Percentiles rank a stretch among this genome's conserved stretches.
phyloP scores from a whole-genome alignment of 2,797 vertebrate genomes.

The Pipistrellus kuhlii region DNA sequence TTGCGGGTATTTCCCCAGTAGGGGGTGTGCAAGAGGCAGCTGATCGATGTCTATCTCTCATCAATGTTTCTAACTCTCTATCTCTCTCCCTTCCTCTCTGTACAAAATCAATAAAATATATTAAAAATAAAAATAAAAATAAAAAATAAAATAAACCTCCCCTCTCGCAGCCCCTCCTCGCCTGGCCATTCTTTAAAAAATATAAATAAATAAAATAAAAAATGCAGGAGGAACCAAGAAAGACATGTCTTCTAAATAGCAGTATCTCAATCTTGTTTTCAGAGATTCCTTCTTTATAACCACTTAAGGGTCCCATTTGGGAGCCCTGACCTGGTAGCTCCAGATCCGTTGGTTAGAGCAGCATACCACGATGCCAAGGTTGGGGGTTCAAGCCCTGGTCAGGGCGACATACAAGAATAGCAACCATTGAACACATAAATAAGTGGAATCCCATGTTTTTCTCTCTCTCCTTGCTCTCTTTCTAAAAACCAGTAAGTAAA shows the following conservation, averaged over 20 bases:
- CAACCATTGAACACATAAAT: not conserved
- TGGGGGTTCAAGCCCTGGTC: not conserved
- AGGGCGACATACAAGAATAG: not conserved
- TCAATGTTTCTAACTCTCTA: no score
- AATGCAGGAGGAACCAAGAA: not conserved
- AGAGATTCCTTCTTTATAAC: not conserved
- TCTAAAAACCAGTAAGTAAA: not conserved
- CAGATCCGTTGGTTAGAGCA: not conserved
- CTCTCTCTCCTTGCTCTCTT: not conserved
- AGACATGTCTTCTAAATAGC: not conserved
- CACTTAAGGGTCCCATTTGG: slow-evolving; percentile 4
- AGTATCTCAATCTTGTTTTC: not conserved
- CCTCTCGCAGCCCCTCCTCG: no score
- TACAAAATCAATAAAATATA: no score
- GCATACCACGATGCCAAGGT: not conserved
- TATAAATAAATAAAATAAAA: no score
- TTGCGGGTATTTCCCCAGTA: no score
- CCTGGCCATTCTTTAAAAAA: no score
- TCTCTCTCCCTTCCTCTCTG: no score
- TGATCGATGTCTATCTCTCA: no score
- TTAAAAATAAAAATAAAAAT: no score
- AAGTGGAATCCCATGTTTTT: not conserved
- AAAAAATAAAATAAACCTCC: no score
- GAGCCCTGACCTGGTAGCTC: not conserved
- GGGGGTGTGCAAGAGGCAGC: no score